Evolutionary conservation across 2,888 invertebrate species (phyloP).

Genomic region (Zygothrica quintamaculata): DNA sequence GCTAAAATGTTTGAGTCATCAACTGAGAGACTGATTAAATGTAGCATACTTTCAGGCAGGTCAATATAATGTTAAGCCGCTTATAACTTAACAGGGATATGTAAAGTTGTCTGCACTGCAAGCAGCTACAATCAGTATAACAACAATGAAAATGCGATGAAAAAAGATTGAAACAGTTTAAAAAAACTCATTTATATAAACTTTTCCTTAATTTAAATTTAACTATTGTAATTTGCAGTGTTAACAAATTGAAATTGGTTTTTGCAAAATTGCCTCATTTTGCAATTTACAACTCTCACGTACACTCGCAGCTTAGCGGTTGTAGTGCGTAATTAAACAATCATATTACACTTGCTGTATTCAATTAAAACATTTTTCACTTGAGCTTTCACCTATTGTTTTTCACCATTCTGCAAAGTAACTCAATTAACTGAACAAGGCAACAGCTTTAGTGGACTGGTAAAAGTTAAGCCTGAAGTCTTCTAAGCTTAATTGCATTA

Average conservation of each 20-base stretch:
- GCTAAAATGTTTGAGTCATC: conserved; percentile 13
- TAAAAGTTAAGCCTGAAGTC: conserved; percentile 15
- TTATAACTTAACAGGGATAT: no score
- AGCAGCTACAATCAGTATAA: no score
- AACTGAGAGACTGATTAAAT: neutral
- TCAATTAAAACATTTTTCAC: conserved; percentile 44
- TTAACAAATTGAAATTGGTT: no score
- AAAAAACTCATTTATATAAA: no score
- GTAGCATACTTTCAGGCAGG: conserved; percentile 41
- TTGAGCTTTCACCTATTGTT: conserved; percentile 39
- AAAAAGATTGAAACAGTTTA: no score
- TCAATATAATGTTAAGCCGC: no score
- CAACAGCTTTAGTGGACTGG: conserved; percentile 2
- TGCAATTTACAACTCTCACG: neutral
- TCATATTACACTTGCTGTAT: conserved; percentile 12
- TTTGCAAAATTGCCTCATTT: neutral
- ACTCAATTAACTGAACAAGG: conserved; percentile 56
- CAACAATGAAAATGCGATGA: no score
- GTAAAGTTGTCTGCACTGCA: no score
- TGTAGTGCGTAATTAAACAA: conserved; percentile 20
- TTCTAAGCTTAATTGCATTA: conserved; percentile 28
- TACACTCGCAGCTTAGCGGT: no score
- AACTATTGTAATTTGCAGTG: neutral
- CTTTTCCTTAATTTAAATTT: no score
- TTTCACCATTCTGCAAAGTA: conserved; percentile 27